Evolutionary conservation across 2,113 vertebrate species (phyloP).

Genomic region (Pollimyrus isidori): DNA sequence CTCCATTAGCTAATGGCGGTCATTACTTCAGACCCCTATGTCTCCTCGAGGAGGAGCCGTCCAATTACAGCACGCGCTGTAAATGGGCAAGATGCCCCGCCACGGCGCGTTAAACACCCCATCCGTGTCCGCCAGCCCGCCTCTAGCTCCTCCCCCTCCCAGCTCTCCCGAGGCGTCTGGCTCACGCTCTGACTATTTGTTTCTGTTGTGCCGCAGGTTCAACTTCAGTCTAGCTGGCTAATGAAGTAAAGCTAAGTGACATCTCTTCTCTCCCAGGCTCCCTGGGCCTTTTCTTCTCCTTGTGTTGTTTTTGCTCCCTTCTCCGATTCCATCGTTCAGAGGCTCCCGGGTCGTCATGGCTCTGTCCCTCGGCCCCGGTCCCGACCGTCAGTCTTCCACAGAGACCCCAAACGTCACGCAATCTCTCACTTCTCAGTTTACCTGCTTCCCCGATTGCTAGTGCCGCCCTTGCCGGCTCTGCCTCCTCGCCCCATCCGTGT

Average conservation of each 20-base stretch:
- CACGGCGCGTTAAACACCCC: constrained; percentile 14
- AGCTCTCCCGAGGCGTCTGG: constrained; percentile 10
- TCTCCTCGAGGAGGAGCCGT: constrained; percentile 34
- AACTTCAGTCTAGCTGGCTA: constrained; percentile 51
- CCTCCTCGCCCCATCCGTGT: constrained; percentile 37
- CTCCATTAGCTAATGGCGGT: constrained; percentile 58
- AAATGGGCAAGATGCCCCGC: constrained; percentile 29
- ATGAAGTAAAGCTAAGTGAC: constrained; percentile 45
- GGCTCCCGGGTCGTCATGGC: neutral
- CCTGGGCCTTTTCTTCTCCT: neutral
- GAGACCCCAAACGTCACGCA: neutral
- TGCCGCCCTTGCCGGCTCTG: neutral
- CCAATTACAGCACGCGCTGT: constrained; percentile 40
- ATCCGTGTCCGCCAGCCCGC: constrained; percentile 16
- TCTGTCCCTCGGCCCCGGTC: neutral
- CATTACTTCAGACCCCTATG: constrained; percentile 53
- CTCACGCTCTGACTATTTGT: constrained; percentile 48
- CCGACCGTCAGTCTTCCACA: neutral
- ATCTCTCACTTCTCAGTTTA: neutral
- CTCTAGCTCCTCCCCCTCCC: neutral
- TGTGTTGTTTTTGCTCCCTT: neutral
- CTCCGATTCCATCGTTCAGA: neutral
- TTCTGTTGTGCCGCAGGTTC: constrained; percentile 43
- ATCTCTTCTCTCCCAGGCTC: constrained; percentile 33
- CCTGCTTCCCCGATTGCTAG: neutral